Percentiles rank a stretch among this genome's conserved stretches.
Evolutionary conservation across 1,140 invertebrate species (phyloP).

Genomic region (Gonatopus flavifemur): DNA sequence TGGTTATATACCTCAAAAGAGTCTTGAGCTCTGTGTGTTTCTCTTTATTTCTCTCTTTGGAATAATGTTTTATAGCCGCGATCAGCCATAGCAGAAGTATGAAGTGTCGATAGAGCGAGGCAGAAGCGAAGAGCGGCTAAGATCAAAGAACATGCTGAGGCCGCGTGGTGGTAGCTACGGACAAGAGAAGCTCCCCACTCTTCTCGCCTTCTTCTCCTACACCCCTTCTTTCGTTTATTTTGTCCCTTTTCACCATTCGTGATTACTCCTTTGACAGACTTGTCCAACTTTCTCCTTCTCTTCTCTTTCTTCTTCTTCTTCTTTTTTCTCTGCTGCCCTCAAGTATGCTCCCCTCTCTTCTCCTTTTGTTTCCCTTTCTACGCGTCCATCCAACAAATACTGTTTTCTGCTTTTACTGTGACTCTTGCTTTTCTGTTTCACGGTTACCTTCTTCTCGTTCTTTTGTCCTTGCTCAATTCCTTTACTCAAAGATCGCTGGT

Average conservation of each 20-base stretch:
- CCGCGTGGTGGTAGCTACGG: too few species aligned
- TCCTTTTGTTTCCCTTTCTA: slow-evolving; percentile 12
- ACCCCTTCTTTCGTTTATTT: neutral
- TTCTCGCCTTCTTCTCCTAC: neutral
- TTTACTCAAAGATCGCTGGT: slow-evolving; percentile 11
- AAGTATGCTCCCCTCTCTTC: slow-evolving; percentile 6
- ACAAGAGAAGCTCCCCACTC: slow-evolving; percentile 6
- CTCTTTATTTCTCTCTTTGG: slow-evolving; percentile 22
- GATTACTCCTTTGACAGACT: too few species aligned
- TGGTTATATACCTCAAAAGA: too few species aligned
- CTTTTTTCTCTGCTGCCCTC: slow-evolving; percentile 1
- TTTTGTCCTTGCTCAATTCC: slow-evolving; percentile 12
- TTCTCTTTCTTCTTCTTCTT: slow-evolving; percentile 4
- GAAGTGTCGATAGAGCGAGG: slow-evolving; percentile 60
- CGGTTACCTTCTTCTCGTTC: slow-evolving; percentile 12
- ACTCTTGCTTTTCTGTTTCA: slow-evolving; percentile 6
- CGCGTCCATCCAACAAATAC: slow-evolving; percentile 11
- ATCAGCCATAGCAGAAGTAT: slow-evolving; percentile 59
- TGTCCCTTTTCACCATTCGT: too few species aligned
- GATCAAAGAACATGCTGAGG: slow-evolving; percentile 53
- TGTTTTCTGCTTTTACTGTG: slow-evolving; percentile 15
- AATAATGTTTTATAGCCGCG: slow-evolving; percentile 58
- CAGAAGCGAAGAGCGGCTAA: slow-evolving; percentile 57
- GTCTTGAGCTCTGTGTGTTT: too few species aligned
- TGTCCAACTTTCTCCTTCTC: neutral